Evolutionary conservation across 2,113 vertebrate genomes (phyloP).

Genomic region (Procavia capensis): DNA sequence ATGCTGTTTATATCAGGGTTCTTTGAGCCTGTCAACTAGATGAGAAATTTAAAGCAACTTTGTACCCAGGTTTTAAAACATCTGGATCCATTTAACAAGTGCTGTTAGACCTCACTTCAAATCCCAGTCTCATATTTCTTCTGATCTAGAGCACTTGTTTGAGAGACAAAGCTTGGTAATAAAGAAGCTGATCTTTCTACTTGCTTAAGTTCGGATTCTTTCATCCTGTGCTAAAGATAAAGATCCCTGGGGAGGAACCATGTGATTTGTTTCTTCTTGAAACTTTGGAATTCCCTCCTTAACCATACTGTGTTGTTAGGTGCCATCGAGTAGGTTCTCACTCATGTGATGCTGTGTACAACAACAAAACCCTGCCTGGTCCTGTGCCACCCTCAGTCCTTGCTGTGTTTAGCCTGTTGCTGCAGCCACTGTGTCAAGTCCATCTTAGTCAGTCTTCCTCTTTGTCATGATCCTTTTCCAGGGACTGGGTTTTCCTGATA

Average conservation of each 20-base stretch:
- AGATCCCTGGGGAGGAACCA: background rate
- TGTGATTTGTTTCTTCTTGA: background rate
- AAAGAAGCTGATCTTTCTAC: background rate
- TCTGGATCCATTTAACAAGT: constrained; percentile 65
- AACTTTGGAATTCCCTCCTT: background rate
- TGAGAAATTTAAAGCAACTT: constrained; percentile 55
- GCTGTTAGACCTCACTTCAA: background rate
- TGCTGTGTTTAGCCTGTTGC: no score
- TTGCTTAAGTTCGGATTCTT: constrained; percentile 22
- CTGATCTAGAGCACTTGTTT: constrained; percentile 16
- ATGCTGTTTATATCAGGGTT: constrained; percentile 43
- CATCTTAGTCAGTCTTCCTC: no score
- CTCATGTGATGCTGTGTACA: no score
- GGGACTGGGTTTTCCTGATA: no score
- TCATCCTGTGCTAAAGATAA: background rate
- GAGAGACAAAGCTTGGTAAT: background rate
- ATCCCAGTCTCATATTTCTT: constrained; percentile 33
- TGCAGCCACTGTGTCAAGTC: no score
- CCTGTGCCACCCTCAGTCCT: no score
- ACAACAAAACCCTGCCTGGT: no score
- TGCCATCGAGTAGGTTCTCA: no score
- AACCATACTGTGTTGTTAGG: no score
- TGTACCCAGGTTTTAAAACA: constrained; percentile 63
- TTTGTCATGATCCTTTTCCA: no score
- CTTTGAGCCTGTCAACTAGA: constrained; percentile 51